Evolutionary conservation across 2,888 invertebrate genomes (phyloP), one percentile per base, ranked within the genome.

Genomic region (Drosophila neotestacea): DNA sequence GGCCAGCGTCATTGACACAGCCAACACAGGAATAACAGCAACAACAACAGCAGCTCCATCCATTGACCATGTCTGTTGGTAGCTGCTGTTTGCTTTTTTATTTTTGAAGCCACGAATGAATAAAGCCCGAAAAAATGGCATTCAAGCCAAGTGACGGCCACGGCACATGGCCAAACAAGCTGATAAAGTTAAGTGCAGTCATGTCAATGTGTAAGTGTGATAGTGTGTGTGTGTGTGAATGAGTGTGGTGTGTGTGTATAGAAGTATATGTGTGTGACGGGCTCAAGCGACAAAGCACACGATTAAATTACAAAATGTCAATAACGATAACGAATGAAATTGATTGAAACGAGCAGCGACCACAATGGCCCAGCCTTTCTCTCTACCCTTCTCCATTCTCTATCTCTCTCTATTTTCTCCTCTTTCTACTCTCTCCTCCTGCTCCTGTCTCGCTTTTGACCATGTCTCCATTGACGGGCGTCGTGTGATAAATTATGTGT

Each of bases 241-340:
- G 51, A 39, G 51, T 51, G 22, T 16, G 38, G 22, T 55, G 41
- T 60, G 56, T 22, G 22, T 22, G 22, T 22, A 22, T 22, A 22
- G 3, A 22, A 22, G 22, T 22, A 22, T 22, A 22, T 58, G 32
- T 73, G 80, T 71, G 73, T 70, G 70, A 62, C 60, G 72, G 67
- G 52, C 65, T 52, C 66, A 76, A 76, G 82, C 77, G 83, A 84
- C 88, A 82, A 87, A 87, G 88, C 88, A 85, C 85, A 88, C 85
- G 88, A 85, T 85, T 88, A 85, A 85, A 85, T 85, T 85, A 85
- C 85, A 88, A 85, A 85, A 88, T 85, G 85, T 85, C 85, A 85
- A 85, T 85, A 85, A 85, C 84, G 85, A 88, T 85, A 85, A 86
- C 85, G 83, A 86, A 85, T 83, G 85, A 88, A 85, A 85, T 85